Base-by-base conservation (phyloP, 2,113 vertebrate genomes). In the Callionymus lyra region DNA sequence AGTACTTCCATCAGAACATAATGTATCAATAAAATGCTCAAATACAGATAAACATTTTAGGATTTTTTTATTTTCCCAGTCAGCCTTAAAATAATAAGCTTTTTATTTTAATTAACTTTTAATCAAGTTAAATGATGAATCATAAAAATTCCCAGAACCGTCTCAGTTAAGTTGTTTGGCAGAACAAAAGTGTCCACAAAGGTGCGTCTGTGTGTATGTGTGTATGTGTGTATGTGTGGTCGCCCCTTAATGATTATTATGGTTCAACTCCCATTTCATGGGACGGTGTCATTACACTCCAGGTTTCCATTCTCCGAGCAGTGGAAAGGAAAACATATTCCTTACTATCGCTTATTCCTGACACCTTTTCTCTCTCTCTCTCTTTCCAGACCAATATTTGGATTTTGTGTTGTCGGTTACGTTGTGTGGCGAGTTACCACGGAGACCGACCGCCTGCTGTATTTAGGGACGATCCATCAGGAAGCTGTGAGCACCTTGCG, bases 391-490 rank as follows among this genome's bases (percentile, higher is more conserved):
- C 42, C 70, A 57, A 47, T 77, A 65, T 70, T 72, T 76, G 42
- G 50, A 37, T 65, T 69, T 36, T 50, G 42, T 36, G 39, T 53
- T 33, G 58, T 60, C 46, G 53, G 41, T 59, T 50, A 58, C 34
- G 46, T 3, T 35, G 19, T 35, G 14, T 46, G 45, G 44, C 31
- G 53, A 69, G 56, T 58, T 52, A 42, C 70, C 59, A 34, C 10
- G 53, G 63, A 47, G 63, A 74, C 63, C 35, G 9, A 31, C 50
- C 32, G 6, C 46, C 31, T n/a, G 6, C 51, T 46, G 46, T 68
- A 47, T 69, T 81, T 69, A 50, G 63, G 52, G 47, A 68, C 41
- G 41, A 79, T 77, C 63, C 65, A 68, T 77, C 50, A 70, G 60
- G 57, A 12, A 38, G 42, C 57, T 70, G 51, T 59, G 11, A 35